Conservation (phyloP, 2,113 vertebrate genomes). For the Athene noctua region DNA sequence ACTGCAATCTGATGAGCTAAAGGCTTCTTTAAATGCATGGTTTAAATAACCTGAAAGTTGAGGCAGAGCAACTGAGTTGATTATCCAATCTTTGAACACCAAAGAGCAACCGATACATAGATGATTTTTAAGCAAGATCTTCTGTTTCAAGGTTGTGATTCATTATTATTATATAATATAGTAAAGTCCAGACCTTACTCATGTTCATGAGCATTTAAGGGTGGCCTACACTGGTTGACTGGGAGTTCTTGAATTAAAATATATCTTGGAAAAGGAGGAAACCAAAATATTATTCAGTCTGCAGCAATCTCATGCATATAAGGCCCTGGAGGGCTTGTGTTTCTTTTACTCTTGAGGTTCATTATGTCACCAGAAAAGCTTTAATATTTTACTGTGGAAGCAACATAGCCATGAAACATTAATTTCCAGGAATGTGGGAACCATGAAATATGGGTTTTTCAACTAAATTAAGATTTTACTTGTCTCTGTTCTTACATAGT, state of each 20-base stretch:
- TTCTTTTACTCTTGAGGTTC: constrained; percentile 38
- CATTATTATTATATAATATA: background rate
- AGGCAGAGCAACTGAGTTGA: background rate
- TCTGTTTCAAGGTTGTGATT: background rate
- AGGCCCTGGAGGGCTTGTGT: background rate
- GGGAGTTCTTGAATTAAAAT: constrained; percentile 7
- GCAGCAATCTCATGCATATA: background rate
- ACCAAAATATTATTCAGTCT: constrained; percentile 49
- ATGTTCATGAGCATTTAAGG: background rate
- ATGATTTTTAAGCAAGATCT: background rate
- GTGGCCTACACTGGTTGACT: background rate
- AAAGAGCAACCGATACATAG: background rate
- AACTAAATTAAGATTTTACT: constrained; percentile 40
- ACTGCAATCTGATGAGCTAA: background rate
- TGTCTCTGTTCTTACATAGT: background rate
- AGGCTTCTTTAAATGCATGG: background rate
- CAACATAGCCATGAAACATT: constrained; percentile 39
- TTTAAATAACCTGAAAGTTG: background rate
- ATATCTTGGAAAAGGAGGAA: constrained; percentile 10
- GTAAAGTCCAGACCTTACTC: background rate
- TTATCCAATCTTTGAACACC: background rate
- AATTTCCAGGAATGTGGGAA: constrained; percentile 42
- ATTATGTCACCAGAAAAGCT: constrained; percentile 49
- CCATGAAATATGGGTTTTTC: background rate
- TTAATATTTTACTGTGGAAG: constrained; percentile 48